Base-by-base conservation (phyloP, 2,113 vertebrate species). In the Mormyrus iriodes region DNA sequence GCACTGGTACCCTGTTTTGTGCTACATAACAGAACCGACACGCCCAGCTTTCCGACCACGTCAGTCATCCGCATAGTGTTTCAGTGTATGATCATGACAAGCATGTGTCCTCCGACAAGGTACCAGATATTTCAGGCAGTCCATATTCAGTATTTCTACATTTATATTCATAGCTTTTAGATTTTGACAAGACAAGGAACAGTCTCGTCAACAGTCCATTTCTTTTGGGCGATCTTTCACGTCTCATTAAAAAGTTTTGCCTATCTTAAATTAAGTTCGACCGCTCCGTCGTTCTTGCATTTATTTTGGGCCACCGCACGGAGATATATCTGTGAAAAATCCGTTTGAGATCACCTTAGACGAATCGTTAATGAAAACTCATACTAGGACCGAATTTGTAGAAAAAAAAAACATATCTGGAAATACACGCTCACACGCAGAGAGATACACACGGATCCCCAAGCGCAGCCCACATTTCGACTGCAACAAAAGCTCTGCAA, bases 401-500 rank as follows among this genome's bases (percentile, higher is more conserved):
- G 24, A 48, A 46, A 46, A 84, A 17, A 39, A 9, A 7, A n/a
- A 69, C 4, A 69, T 15, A 65, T 24, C 5, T 44, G 13, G 2
- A 84, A 48, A 84, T 44, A 84, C 3, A 10, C n/a, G 61, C 76
- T 44, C 1, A 48, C 9, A 84, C 24, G n/a, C 73, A 83, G 4
- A 94, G 94, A 94, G 95, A 93, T 93, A 94, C 94, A 95, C 90
- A 93, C 92, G 92, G 93, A 94, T 95, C 95, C 95, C 92, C 90
- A 93, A 93, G 94, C 94, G 93, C 93, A 84, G 8, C 82, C 42
- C 1, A 94, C 94, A 93, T 94, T 94, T 94, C 91, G 44, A n/a
- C 92, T 91, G 91, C 94, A 93, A 95, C 94, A 96, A 95, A 95
- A 94, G 92, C 94, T 95, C 95, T 95, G 95, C 94, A 96, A 96